Percentiles rank a stretch among this genome's conserved stretches.
Conservation (phyloP, 2,113 vertebrate species). For the Brachypteracias leptosomus region DNA sequence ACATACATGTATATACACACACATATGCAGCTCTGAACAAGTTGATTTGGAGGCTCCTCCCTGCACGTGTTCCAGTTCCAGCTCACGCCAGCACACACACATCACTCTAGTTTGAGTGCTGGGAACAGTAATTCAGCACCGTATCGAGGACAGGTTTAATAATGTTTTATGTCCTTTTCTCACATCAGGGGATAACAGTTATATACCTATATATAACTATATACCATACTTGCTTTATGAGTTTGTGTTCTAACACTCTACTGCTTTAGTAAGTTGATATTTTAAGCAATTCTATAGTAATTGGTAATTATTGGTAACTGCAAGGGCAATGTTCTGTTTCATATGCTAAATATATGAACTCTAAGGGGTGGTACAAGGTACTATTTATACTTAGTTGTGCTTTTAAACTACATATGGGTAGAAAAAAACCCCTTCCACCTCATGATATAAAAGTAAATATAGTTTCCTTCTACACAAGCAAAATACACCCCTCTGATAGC, state of each 20-base stretch:
- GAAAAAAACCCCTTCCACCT: background rate
- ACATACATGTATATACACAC: fast-evolving
- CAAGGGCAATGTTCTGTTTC: background rate
- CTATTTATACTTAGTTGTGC: too few species aligned
- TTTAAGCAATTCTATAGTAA: background rate
- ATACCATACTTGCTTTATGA: background rate
- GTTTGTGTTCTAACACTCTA: background rate
- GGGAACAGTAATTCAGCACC: fast-evolving
- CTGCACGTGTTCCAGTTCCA: background rate
- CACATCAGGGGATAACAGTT: background rate
- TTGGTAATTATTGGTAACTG: background rate
- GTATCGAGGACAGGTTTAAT: background rate
- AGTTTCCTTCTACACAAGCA: background rate
- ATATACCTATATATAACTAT: background rate
- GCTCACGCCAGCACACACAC: background rate
- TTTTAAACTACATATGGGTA: too few species aligned
- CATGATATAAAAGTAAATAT: fast-evolving
- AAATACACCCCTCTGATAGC: background rate
- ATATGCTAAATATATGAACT: background rate
- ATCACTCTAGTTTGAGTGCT: fast-evolving
- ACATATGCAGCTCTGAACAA: too few species aligned
- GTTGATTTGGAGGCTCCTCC: background rate
- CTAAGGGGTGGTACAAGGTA: background rate
- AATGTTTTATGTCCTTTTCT: background rate
- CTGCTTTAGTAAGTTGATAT: background rate